These are phyloP conservation scores for Aurelia coerulea DNA, from an alignment of 30 jellyfish, hydroid and myxozoan species.

Conservation along the genomic window DNA sequence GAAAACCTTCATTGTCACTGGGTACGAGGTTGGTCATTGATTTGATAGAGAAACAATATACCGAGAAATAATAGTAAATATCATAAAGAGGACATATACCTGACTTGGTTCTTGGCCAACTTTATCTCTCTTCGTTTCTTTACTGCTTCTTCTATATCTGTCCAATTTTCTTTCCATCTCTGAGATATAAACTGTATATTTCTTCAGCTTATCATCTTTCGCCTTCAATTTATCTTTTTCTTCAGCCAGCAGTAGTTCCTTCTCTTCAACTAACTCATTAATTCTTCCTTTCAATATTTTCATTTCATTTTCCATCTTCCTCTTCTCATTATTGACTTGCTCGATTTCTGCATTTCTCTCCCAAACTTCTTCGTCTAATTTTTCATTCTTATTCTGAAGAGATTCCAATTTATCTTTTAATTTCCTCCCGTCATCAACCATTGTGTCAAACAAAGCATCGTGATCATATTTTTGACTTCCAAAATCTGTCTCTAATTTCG, in stretches of 20 bases:
- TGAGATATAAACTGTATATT: constrained; percentile 30
- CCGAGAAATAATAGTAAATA: too few species aligned
- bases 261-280: constrained; percentile 20
- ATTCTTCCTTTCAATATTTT: constrained; percentile 22
- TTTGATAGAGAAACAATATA: too few species aligned
- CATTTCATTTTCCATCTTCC: constrained; percentile 7
- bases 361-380: constrained; percentile 48
- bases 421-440: constrained; percentile 38
- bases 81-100: too few species aligned
- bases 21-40: too few species aligned
- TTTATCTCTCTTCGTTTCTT: constrained; percentile 11
- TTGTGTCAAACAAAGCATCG: constrained; percentile 48
- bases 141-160: constrained; percentile 20
- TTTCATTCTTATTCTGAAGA: constrained; percentile 22
- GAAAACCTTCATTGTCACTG: too few species aligned
- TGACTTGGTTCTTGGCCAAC: neutral
- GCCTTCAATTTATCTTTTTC: constrained; percentile 7
- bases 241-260: constrained; percentile 13
- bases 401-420: constrained; percentile 27
- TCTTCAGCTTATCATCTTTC: constrained; percentile 33
- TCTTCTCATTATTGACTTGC: constrained; percentile 19
- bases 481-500: constrained; percentile 13
- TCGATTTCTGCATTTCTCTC: constrained; percentile 61
- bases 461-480: constrained; percentile 57
- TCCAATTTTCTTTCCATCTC: constrained; percentile 35